These are phyloP conservation scores for Sebastes miniatus DNA, from an alignment of 2,797 vertebrate species.

Conservation along the genomic window DNA sequence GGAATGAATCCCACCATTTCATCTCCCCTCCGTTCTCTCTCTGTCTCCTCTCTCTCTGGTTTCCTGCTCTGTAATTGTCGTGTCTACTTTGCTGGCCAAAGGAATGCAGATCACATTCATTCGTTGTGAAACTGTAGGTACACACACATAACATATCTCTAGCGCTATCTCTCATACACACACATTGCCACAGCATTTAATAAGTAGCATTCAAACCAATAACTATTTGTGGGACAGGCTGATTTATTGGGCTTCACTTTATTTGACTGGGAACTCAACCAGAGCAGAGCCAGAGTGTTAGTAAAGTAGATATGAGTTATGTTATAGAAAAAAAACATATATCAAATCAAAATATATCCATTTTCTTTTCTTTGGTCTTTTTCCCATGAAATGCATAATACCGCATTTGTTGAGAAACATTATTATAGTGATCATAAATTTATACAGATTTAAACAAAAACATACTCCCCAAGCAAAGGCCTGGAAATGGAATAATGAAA, in stretches of 20 bases:
- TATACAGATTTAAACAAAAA: neutral
- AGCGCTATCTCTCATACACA: neutral
- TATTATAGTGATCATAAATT: neutral
- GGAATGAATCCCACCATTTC: neutral
- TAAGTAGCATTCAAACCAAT: conserved; percentile 7
- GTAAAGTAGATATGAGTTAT: neutral
- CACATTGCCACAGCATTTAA: neutral
- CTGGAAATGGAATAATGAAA: neutral
- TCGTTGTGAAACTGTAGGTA: conserved; percentile 3
- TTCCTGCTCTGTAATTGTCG: conserved; percentile 19
- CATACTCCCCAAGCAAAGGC: no score
- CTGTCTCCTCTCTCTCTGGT: neutral
- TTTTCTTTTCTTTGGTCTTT: neutral
- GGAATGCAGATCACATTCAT: conserved; percentile 13
- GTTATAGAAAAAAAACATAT: neutral
- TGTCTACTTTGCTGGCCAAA: conserved; percentile 3
- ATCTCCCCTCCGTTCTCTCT: neutral
- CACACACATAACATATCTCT: neutral
- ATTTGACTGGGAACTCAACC: neutral
- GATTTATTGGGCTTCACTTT: neutral
- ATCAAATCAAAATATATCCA: neutral
- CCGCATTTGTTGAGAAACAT: neutral
- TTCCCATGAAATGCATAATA: neutral
- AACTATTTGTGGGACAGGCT: neutral
- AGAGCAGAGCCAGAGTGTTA: neutral